Base-by-base conservation (phyloP, 2,888 invertebrate genomes). In the Aphidoletes aphidimyza region DNA sequence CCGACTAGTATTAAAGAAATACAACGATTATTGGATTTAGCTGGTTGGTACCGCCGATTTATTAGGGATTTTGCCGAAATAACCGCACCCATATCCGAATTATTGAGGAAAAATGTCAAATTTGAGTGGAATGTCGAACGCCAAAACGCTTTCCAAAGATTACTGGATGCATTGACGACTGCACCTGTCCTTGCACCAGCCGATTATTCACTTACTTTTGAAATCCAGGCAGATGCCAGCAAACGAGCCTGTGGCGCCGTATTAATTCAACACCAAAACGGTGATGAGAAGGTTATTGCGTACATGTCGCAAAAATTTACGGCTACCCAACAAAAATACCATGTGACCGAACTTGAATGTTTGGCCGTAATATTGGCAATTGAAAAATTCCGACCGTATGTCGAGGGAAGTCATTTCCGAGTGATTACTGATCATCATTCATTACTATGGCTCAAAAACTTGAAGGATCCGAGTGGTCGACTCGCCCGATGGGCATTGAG, bases 401-500 rank as follows among this genome's bases (percentile, higher is more conserved):
- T 85, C 19, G 85, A 85, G 22, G 85, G 85, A 17, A 1, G 19
- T 0, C 26, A 47, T 6, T 84, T 85, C 39, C 49, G 8, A 0
- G 54, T 85, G 3, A 36, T 85, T 6, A 85, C 84, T 19, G 85
- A 85, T 37, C 85, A 85, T 37, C 34, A 49, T 19, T 39, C 84
- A 36, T 54, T 85, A 37, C 22, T 47, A 37, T 85, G 85, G 85
- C 54, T 85, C 8, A 84, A 47, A 11, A 83, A n/a, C 1, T 42
- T 85, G 19, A 86, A 87, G 69, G 86, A 87, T 39, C 87, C 87
- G 0, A 84, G 85, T 30, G 87, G 86, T 8, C 78, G 86, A 45
- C 83, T 88, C 19, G 87, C 87, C 0, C 59, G 87, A 34, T 88
- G 87, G 87, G 85, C 84, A 6, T 30, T 83, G 11, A 19, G 83